These are phyloP conservation scores for Lophotriccus pileatus DNA, from an alignment of 2,797 vertebrate genomes.

Conservation along the genomic window DNA sequence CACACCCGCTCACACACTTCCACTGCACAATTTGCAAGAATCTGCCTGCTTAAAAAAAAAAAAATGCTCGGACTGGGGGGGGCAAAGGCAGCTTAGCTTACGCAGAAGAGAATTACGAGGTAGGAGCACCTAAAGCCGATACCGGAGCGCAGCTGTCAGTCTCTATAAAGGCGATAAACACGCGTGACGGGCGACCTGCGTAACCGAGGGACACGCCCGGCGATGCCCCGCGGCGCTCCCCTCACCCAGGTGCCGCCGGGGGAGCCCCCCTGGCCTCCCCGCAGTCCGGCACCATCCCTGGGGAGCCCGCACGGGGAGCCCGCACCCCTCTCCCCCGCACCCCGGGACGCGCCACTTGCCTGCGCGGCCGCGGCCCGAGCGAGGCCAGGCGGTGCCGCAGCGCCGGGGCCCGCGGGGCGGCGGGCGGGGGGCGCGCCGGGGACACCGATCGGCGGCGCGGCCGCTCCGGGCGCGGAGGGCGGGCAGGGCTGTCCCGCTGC, in stretches of 20 bases:
- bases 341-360: neutral
- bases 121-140: neutral
- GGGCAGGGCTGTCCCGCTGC: neutral
- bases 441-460: too few relatives aligned
- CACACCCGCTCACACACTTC: accelerated
- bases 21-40: too few relatives aligned
- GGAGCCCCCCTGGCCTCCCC: neutral
- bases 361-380: neutral
- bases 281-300: too few relatives aligned
- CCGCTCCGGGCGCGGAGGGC: neutral
- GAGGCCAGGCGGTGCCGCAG: neutral
- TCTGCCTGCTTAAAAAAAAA: too few relatives aligned
- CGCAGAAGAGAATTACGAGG: neutral
- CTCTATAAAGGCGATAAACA: accelerated
- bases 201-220: neutral
- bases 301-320: neutral
- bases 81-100: neutral
- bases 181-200: neutral
- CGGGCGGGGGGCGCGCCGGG: too few relatives aligned
- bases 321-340: neutral
- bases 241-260: neutral
- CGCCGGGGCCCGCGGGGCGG: neutral
- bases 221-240: neutral
- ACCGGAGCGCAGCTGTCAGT: neutral
- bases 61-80: accelerated